phyloP scores from a whole-genome alignment of 1,140 invertebrate species.

The Fopius arisanus region DNA sequence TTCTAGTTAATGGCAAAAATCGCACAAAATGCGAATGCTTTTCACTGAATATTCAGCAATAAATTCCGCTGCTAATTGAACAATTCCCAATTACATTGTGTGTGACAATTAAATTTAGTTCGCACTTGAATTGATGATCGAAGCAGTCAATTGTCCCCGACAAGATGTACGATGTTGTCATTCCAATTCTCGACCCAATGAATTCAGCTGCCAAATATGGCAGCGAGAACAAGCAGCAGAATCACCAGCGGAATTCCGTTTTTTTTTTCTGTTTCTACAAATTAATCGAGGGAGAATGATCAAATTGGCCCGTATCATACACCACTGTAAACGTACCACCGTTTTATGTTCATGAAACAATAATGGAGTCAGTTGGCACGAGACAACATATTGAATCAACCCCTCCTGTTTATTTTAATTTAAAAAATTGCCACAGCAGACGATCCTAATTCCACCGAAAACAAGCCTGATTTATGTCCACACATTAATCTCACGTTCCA shows the following conservation, averaged over 20 bases:
- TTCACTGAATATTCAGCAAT: too few species aligned
- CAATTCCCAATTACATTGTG: too few species aligned
- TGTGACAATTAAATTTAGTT: background rate
- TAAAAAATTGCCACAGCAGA: background rate
- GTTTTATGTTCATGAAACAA: constrained; percentile 30
- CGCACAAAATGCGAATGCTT: too few species aligned
- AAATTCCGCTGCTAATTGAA: too few species aligned
- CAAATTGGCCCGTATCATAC: constrained; percentile 42
- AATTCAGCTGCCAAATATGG: constrained; percentile 46
- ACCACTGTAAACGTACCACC: constrained; percentile 27
- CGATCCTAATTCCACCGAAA: background rate
- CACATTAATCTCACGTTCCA: background rate
- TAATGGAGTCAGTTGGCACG: constrained; percentile 51
- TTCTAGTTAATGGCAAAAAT: too few species aligned
- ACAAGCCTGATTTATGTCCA: constrained; percentile 6
- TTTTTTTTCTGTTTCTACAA: constrained; percentile 44
- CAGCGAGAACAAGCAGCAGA: background rate
- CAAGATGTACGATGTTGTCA: constrained; percentile 28
- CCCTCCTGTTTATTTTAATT: background rate
- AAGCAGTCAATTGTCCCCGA: constrained; percentile 36
- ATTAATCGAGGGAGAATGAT: constrained; percentile 56
- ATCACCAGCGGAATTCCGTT: constrained; percentile 35
- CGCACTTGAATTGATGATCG: constrained; percentile 24
- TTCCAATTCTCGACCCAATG: constrained; percentile 37
- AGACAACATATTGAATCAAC: constrained; percentile 6